Conservation (phyloP, 2,797 vertebrate genomes). For the Chelonia mydas region DNA sequence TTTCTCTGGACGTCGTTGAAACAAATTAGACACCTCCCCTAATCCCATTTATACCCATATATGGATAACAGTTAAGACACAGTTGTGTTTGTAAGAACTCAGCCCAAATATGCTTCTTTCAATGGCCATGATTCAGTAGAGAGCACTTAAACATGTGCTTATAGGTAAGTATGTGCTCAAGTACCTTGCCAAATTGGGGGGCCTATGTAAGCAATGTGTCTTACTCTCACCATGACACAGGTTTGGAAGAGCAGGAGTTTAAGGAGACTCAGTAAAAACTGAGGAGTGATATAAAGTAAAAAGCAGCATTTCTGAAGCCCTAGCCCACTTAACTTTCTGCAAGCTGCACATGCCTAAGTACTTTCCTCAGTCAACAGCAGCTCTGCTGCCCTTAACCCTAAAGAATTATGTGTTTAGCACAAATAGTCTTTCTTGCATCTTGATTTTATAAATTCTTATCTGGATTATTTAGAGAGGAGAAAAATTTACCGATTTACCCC, state of each 20-base stretch:
- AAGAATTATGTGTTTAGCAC: neutral
- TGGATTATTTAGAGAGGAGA: neutral
- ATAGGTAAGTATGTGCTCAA: neutral
- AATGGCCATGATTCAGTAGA: conserved; percentile 40
- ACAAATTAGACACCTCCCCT: conserved; percentile 53
- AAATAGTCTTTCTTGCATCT: conserved; percentile 4
- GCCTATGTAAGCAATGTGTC: neutral
- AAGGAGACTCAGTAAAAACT: neutral
- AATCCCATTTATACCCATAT: conserved; percentile 60
- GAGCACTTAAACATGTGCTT: neutral
- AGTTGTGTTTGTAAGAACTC: neutral
- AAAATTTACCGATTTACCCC: neutral
- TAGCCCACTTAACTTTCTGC: neutral
- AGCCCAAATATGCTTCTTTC: neutral
- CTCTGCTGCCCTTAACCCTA: neutral
- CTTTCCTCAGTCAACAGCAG: neutral
- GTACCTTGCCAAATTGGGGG: neutral
- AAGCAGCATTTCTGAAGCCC: neutral
- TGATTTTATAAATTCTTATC: neutral
- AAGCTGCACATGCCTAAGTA: neutral
- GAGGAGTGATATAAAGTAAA: neutral
- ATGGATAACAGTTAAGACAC: neutral
- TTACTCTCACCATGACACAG: neutral
- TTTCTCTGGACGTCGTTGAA: conserved; percentile 67
- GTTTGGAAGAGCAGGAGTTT: neutral